These are phyloP conservation scores for Oxygymnocypris stewartii DNA, from an alignment of 2,113 vertebrate species.

Conservation along the genomic window DNA sequence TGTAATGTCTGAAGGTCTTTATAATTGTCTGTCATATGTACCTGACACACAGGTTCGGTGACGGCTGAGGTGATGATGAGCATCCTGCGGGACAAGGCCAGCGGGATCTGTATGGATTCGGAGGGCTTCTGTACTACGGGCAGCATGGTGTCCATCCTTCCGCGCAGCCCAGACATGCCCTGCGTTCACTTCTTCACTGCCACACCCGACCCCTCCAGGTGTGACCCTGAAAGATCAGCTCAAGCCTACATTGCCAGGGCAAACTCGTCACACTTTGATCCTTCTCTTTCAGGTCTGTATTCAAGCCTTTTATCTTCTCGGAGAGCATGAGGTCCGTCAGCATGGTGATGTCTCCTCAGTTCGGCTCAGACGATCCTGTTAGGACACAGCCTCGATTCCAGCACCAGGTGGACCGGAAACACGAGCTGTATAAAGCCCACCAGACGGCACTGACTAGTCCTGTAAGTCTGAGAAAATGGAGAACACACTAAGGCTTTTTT, in stretches of 20 bases:
- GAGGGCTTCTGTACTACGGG: conserved; percentile 87
- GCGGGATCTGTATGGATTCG: conserved; percentile 91
- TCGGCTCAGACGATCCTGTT: conserved; percentile 79
- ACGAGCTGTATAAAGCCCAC: conserved; percentile 85
- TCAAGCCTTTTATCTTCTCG: conserved; percentile 93
- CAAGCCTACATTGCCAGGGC: too few relatives aligned
- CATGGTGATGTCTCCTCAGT: conserved; percentile 83
- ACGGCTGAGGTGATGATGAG: conserved; percentile 84
- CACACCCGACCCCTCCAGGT: conserved; percentile 94
- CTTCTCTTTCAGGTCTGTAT: conserved; percentile 82
- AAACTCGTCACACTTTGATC: background rate
- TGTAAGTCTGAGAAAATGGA: conserved; percentile 36
- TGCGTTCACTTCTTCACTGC: conserved; percentile 93
- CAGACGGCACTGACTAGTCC: conserved; percentile 75
- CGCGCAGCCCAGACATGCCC: conserved; percentile 76
- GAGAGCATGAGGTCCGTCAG: conserved; percentile 62
- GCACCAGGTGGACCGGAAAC: conserved; percentile 83
- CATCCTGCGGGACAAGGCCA: conserved; percentile 87
- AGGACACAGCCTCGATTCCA: conserved; percentile 84
- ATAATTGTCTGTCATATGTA: too few relatives aligned
- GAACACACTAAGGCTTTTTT: background rate
- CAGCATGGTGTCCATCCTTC: conserved; percentile 94
- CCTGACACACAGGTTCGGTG: conserved; percentile 74
- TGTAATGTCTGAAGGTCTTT: background rate
- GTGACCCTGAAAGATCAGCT: background rate